These are phyloP conservation scores for Hippocampus kuda DNA, from an alignment of 2,797 vertebrate genomes.

Conservation along the genomic window DNA sequence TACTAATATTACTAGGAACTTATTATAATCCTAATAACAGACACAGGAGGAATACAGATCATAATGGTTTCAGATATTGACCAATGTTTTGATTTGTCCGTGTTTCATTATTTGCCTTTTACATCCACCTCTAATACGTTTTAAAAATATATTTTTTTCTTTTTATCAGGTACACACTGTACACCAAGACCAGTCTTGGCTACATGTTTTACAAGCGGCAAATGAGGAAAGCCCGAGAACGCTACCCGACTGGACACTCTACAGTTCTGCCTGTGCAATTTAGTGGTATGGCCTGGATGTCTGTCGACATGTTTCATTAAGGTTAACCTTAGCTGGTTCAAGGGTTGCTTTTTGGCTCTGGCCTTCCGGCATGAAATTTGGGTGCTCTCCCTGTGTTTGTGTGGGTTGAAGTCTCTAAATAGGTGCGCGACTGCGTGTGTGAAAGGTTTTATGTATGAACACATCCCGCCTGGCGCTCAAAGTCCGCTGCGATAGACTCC, in stretches of 20 bases:
- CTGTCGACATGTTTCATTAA: background rate
- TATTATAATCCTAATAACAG: background rate
- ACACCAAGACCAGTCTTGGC: constrained; percentile 84
- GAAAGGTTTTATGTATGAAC: background rate
- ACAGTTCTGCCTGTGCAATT: constrained; percentile 67
- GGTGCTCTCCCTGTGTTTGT: background rate
- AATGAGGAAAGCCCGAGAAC: constrained; percentile 81
- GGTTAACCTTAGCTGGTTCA: background rate
- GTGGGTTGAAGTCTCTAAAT: background rate
- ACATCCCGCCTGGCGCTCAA: background rate
- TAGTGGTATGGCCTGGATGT: constrained; percentile 62
- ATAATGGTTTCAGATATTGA: too few species aligned
- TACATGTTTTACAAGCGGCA: constrained; percentile 92
- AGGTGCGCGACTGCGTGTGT: background rate
- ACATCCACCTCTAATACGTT: too few species aligned
- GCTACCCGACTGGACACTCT: constrained; percentile 82
- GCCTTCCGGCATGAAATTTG: background rate
- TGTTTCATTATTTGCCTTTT: background rate
- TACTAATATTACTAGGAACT: background rate
- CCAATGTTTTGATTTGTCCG: background rate
- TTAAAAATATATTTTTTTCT: background rate
- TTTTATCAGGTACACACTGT: constrained; percentile 79
- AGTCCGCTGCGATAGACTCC: background rate
- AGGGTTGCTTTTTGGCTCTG: background rate
- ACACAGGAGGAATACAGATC: too few species aligned